Percentiles rank a stretch among this genome's conserved stretches.
Conservation (phyloP, 2,113 vertebrate genomes). For the Platichthys stellatus region DNA sequence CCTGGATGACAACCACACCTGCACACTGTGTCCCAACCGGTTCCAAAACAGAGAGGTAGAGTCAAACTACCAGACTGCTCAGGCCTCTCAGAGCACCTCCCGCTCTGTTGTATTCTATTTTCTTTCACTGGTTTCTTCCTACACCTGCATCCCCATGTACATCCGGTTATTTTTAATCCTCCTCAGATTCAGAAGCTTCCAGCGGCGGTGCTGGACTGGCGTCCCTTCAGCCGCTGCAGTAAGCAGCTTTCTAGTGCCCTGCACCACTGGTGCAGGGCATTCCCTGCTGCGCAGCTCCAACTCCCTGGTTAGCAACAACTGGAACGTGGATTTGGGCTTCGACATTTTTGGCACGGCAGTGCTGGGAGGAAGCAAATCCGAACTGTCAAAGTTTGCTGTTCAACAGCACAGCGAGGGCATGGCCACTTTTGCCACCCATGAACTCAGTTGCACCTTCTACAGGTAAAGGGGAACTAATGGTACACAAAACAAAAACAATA, state of each 20-base stretch:
- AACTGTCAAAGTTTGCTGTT: slow-evolving; percentile 79
- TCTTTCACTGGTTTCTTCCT: background rate
- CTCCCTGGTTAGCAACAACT: slow-evolving; percentile 78
- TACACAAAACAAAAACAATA: background rate
- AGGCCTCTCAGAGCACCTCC: background rate
- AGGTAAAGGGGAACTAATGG: slow-evolving; percentile 63
- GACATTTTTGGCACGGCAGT: slow-evolving; percentile 62
- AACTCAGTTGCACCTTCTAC: slow-evolving; percentile 83
- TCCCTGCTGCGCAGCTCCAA: slow-evolving; percentile 78
- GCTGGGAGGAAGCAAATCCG: slow-evolving; percentile 80
- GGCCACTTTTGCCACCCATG: slow-evolving; percentile 81
- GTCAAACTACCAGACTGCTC: background rate
- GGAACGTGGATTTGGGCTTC: slow-evolving; percentile 73
- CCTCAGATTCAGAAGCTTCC: slow-evolving; percentile 78
- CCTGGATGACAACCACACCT: slow-evolving; percentile 74
- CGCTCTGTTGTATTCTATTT: background rate
- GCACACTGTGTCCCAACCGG: slow-evolving; percentile 80
- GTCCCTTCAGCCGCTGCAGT: slow-evolving; percentile 76
- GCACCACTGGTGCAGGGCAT: slow-evolving; percentile 69
- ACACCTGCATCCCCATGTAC: slow-evolving; percentile 12
- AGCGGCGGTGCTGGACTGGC: slow-evolving; percentile 79
- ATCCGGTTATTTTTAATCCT: slow-evolving; percentile 7
- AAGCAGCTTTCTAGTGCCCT: slow-evolving; percentile 80
- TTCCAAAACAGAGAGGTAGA: slow-evolving; percentile 74
- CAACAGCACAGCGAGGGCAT: slow-evolving; percentile 80